Evolutionary conservation across 2,888 invertebrate species (phyloP).

Genomic region (Allolobophora icterica): DNA sequence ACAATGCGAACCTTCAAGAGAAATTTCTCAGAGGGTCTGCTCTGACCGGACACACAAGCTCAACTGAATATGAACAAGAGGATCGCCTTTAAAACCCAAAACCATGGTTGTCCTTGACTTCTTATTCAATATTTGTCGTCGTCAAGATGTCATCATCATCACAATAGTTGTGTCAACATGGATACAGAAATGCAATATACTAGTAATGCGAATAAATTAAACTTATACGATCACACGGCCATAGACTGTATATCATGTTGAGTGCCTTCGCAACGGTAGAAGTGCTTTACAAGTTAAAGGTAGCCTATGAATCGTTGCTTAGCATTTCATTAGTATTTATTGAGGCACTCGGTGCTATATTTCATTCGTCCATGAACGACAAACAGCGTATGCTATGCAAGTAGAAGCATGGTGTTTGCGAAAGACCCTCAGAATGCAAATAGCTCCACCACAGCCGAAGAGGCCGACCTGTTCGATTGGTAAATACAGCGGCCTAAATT

Average conservation of each 20-base stretch:
- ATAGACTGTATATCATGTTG: background rate
- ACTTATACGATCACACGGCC: background rate
- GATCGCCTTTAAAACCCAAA: background rate
- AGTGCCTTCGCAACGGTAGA: background rate
- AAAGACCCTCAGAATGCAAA: background rate
- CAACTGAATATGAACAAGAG: background rate
- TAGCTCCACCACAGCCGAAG: background rate
- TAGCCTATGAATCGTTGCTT: background rate
- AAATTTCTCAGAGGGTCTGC: background rate
- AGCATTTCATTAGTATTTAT: background rate
- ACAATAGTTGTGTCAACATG: background rate
- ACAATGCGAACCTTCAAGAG: background rate
- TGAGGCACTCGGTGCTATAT: background rate
- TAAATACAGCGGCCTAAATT: background rate
- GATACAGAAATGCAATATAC: background rate
- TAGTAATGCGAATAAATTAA: background rate
- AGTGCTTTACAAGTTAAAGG: background rate
- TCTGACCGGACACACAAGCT: background rate
- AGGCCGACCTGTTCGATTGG: no score
- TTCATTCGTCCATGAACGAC: background rate
- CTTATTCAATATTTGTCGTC: background rate
- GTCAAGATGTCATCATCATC: background rate
- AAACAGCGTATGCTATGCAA: background rate
- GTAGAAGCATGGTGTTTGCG: background rate
- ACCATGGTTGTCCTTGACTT: background rate